phyloP scores from a whole-genome alignment of 1,140 invertebrate genomes.

The Andrena cerasifolii region DNA sequence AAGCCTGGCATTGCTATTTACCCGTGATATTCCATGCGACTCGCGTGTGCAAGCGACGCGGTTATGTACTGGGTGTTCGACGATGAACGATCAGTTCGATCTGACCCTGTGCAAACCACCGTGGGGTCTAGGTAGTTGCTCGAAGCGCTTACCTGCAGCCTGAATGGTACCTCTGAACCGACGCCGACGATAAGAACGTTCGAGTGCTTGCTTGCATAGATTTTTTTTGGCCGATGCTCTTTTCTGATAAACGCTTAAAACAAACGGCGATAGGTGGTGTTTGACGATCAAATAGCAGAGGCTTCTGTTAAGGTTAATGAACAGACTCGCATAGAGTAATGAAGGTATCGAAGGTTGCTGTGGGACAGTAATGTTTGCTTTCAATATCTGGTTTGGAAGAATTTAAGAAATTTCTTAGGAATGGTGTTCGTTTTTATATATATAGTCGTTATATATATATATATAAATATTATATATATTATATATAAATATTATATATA shows the following conservation, averaged over 20 bases:
- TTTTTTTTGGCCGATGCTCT: neutral
- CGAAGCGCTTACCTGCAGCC: neutral
- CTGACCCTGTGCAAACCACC: neutral
- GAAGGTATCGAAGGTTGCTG: neutral
- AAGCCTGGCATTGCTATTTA: constrained; percentile 44
- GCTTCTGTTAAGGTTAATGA: neutral
- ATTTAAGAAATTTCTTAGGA: neutral
- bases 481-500: too few species aligned
- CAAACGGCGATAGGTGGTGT: neutral
- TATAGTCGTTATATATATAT: too few species aligned
- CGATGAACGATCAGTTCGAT: neutral
- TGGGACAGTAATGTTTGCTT: too few species aligned
- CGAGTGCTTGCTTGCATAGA: neutral
- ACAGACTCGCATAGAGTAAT: neutral
- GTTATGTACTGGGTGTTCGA: neutral
- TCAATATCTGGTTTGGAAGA: neutral
- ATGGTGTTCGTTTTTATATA: too few species aligned
- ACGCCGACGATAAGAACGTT: constrained; percentile 5
- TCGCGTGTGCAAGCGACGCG: constrained; percentile 1
- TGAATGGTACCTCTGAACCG: neutral
- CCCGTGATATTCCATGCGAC: constrained; percentile 37
- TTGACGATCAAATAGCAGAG: neutral
- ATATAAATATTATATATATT: too few species aligned
- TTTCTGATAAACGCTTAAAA: neutral
- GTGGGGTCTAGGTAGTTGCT: neutral